phyloP scores from a whole-genome alignment of 2,797 vertebrate genomes.

The Anabas testudineus region DNA sequence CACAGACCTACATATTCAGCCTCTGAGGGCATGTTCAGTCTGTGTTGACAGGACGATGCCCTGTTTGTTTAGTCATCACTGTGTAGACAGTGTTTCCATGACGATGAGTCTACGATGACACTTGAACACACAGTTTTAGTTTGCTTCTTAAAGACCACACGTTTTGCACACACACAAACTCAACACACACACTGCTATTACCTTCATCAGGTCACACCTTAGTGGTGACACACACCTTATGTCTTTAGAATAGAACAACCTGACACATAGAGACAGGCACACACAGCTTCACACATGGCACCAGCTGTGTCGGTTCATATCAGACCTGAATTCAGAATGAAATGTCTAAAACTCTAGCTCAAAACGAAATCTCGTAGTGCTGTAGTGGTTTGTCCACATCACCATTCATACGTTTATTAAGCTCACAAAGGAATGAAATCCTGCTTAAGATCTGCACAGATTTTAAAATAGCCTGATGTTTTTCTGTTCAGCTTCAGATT shows the following conservation, averaged over 20 bases:
- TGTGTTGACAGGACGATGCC: constrained; percentile 53
- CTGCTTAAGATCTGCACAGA: constrained; percentile 5
- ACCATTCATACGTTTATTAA: neutral
- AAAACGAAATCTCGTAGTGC: no score
- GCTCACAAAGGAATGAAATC: constrained; percentile 14
- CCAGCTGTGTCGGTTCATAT: constrained; percentile 43
- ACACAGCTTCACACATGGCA: constrained; percentile 33
- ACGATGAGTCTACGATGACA: constrained; percentile 33
- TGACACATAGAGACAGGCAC: constrained; percentile 42
- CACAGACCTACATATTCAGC: constrained; percentile 9
- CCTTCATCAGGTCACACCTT: constrained; percentile 59
- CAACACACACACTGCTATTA: constrained; percentile 22
- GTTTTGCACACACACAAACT: neutral
- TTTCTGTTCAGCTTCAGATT: constrained; percentile 8
- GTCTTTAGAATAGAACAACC: constrained; percentile 37
- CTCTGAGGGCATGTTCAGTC: constrained; percentile 37
- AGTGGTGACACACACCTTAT: constrained; percentile 53
- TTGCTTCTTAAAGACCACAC: constrained; percentile 26
- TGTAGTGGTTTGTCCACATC: no score
- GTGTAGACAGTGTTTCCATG: constrained; percentile 51
- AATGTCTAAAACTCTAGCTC: constrained; percentile 6
- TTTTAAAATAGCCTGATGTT: constrained; percentile 25
- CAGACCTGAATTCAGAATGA: constrained; percentile 9
- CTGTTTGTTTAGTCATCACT: constrained; percentile 55
- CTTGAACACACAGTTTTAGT: constrained; percentile 22